Base-by-base conservation (phyloP, 2,797 vertebrate genomes). In the Mallotus villosus region DNA sequence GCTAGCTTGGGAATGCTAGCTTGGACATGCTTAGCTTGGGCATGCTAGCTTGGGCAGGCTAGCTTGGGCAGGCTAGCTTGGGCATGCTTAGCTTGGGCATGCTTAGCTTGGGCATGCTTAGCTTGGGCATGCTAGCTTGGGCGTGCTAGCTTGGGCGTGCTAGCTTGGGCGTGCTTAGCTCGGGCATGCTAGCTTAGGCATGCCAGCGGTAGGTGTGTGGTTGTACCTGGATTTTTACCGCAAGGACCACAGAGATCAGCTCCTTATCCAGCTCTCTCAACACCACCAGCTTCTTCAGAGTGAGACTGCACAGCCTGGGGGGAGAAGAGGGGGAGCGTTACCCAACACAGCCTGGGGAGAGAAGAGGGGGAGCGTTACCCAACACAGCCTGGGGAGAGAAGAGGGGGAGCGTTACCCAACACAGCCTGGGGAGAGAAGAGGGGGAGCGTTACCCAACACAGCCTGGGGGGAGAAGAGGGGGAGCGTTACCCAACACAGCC, bases 201-300 rank as follows among this genome's bases (percentile, higher is more conserved):
- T 29, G 60, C 27, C 21, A 2, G 41, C 37, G 5, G 24, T 5
- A n/a, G 34, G n/a, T 68, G 21, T 0, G 22, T 16, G 51, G 11
- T 4, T 61, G 1, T 77, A 92, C 97, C 95, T 99, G 97, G 90
- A 99, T 98, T 91, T 99, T 99, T 57, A 99, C 97, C 0, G 97
- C 97, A 4, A 99, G 96, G 80, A 99, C 97, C 79, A 97, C 96
- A 5, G 97, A 97, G 80, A 97, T 96, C 74, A 97, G 94, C 85
- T 97, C 97, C 74, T 99, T 99, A 85, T 99, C 97, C 67, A 99
- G 91, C 74, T 98, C 97, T 86, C 92, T 95, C 90, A 96, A 89
- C 70, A 99, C 97, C 1, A 98, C 93, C 85, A 99, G 93, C 92
- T 98, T 99, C 95, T 97, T 99, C 87, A 99, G 84, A 41, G 97